Percentiles rank a stretch among this genome's conserved stretches.
Evolutionary conservation across 2,797 vertebrate genomes (phyloP).

Genomic region (Hypotaenidia okinawae): DNA sequence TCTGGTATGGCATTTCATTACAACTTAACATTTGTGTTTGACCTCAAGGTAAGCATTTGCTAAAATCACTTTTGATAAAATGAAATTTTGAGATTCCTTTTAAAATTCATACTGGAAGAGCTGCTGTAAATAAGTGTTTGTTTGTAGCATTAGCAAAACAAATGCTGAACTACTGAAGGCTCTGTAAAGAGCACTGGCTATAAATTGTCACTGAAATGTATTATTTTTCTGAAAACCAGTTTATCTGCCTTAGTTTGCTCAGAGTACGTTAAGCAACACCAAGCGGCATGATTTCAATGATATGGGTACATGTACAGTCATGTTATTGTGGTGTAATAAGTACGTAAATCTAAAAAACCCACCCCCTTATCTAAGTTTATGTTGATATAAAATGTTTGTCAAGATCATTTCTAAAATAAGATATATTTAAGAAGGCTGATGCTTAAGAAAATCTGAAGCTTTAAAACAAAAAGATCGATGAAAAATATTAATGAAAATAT

Average conservation of each 20-base stretch:
- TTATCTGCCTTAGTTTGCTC: neutral
- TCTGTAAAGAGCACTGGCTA: neutral
- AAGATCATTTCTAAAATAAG: neutral
- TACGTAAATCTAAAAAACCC: neutral
- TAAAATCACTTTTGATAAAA: neutral
- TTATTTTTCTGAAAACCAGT: constrained; percentile 24
- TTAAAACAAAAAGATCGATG: neutral
- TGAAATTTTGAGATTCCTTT: neutral
- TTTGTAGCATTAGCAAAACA: constrained; percentile 9
- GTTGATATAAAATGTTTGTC: neutral
- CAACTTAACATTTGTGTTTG: neutral
- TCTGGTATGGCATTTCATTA: neutral
- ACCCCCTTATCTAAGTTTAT: neutral
- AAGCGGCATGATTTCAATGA: neutral
- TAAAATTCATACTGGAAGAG: neutral
- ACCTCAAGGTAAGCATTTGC: neutral
- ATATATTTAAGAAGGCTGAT: neutral
- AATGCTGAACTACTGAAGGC: neutral
- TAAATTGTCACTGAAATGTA: neutral
- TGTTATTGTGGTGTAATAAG: neutral
- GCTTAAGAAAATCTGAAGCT: neutral
- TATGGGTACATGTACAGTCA: neutral
- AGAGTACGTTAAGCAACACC: neutral
- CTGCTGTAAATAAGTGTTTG: neutral
- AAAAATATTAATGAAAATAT: neutral